A percentile compares a stretch with the other conserved stretches of the same genome.
Conservation (phyloP, 2,113 vertebrate genomes). For the Genyomyrus donnyi region DNA sequence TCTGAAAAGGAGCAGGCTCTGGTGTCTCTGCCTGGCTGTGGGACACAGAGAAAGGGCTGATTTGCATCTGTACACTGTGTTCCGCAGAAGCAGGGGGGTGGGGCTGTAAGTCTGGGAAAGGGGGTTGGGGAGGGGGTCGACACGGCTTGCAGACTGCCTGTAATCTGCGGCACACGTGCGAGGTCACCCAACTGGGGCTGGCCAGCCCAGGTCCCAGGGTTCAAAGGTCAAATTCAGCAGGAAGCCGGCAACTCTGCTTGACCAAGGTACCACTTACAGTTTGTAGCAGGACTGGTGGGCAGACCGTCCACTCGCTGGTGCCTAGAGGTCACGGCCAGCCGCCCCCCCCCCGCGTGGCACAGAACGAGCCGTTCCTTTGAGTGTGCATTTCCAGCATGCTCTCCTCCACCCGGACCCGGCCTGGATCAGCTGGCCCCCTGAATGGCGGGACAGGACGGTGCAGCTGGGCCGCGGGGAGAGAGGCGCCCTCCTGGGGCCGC, state of each 20-base stretch:
- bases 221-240: background rate
- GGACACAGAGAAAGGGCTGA: background rate
- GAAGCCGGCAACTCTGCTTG: background rate
- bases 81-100: background rate
- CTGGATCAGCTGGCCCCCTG: background rate
- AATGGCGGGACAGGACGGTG: background rate
- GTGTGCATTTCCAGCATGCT: background rate
- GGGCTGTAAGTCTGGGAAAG: background rate
- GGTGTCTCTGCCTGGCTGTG: background rate
- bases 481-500: background rate
- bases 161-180: background rate
- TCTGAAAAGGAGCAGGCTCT: background rate
- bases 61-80: conserved; percentile 7
- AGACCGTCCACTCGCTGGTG: background rate
- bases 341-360: too few relatives aligned
- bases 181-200: background rate
- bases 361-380: background rate
- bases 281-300: background rate
- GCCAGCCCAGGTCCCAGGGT: background rate
- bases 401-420: background rate
- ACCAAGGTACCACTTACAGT: background rate
- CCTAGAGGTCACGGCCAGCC: background rate
- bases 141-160: background rate
- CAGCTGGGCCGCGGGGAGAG: background rate
- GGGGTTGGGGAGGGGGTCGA: background rate